Conservation (phyloP, 2,113 vertebrate species). For the Bombycilla garrulus region DNA sequence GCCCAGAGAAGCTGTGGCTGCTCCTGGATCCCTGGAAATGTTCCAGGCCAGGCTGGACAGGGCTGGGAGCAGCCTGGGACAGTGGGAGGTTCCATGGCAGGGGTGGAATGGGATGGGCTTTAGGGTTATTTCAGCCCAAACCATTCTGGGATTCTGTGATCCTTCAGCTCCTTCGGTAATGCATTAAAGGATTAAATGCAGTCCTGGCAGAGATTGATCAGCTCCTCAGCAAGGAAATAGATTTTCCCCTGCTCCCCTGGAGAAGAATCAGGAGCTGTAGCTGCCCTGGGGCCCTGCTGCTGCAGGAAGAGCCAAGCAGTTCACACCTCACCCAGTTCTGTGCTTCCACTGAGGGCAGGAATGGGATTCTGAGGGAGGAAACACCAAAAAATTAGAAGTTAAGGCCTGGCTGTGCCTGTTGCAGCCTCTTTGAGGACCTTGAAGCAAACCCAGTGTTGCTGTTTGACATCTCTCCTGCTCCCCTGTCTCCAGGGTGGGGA, state of each 20-base stretch:
- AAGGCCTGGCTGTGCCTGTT: background rate
- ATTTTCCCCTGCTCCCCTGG: fast-evolving
- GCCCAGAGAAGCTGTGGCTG: background rate
- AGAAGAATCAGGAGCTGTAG: background rate
- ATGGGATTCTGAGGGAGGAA: background rate
- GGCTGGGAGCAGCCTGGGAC: background rate
- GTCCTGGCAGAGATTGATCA: background rate
- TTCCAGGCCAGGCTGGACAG: fast-evolving
- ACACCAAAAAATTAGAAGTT: fast-evolving
- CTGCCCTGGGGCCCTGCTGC: background rate
- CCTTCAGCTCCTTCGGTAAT: background rate
- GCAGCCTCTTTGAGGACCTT: background rate
- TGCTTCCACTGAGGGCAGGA: fast-evolving
- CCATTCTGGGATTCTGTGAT: background rate
- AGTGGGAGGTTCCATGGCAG: background rate
- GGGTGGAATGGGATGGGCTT: background rate
- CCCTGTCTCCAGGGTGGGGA: background rate
- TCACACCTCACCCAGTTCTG: background rate
- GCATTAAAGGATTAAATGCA: background rate
- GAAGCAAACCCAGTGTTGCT: fast-evolving
- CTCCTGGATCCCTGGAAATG: background rate
- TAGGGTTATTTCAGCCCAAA: background rate
- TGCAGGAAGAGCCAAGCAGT: fast-evolving
- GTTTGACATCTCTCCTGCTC: fast-evolving
- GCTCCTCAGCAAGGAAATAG: background rate